A percentile compares a stretch with the other conserved stretches of the same genome.
These are phyloP conservation scores for Carcinoscorpius rotundicauda DNA, from an alignment of 1,140 invertebrate species.

Conservation along the genomic window DNA sequence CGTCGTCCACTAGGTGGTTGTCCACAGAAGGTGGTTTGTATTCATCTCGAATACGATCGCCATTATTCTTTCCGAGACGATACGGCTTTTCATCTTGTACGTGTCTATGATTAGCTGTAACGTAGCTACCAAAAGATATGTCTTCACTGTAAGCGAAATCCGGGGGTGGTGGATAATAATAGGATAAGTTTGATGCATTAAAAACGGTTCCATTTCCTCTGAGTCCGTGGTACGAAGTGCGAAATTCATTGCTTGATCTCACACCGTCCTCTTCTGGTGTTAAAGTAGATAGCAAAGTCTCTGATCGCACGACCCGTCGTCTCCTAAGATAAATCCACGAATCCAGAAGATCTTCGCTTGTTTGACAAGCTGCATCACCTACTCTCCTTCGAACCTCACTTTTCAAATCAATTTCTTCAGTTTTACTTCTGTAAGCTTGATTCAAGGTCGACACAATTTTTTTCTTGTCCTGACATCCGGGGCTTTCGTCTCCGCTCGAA, in stretches of 20 bases:
- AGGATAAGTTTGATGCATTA: no score
- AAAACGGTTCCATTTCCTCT: background rate
- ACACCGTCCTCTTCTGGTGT: constrained; percentile 10
- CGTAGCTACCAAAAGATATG: background rate
- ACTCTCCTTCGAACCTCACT: constrained; percentile 1
- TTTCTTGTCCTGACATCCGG: constrained; percentile 8
- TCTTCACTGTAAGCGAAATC: background rate
- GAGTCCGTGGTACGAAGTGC: background rate
- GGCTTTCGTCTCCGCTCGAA: constrained; percentile 13
- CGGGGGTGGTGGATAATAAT: no score
- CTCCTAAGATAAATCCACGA: constrained; percentile 17
- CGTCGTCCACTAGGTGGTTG: constrained; percentile 1
- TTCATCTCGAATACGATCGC: constrained; percentile 12
- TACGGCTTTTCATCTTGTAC: background rate
- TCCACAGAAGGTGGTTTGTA: constrained; percentile 7
- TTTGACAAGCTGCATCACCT: constrained; percentile 21
- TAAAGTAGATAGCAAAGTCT: constrained; percentile 8
- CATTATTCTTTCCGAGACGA: background rate
- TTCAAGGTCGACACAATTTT: constrained; percentile 16
- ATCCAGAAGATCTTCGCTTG: constrained; percentile 22
- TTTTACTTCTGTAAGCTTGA: constrained; percentile 17
- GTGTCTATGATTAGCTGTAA: background rate
- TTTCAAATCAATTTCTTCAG: constrained; percentile 12
- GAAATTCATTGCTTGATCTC: background rate
- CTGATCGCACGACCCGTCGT: constrained; percentile 13